These are phyloP conservation scores for Pipistrellus pipistrellus DNA, from an alignment of 2,797 vertebrate species.

Conservation along the genomic window DNA sequence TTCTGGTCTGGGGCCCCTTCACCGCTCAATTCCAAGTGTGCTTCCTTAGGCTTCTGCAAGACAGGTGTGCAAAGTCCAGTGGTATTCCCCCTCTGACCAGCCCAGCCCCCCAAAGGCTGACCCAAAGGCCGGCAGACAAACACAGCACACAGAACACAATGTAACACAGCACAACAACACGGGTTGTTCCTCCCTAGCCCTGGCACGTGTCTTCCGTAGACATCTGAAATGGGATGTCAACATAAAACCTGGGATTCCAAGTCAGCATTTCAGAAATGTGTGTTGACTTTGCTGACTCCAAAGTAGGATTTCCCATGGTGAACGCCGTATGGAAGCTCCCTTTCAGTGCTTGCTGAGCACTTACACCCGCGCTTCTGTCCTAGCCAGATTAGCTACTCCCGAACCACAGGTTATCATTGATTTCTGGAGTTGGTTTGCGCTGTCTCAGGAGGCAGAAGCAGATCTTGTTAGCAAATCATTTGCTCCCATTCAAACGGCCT, in stretches of 20 bases:
- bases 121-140: neutral
- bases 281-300: neutral
- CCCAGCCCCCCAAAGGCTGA: neutral
- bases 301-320: neutral
- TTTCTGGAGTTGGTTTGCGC: neutral
- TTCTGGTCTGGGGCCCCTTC: constrained; percentile 75
- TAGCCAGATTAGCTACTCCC: neutral
- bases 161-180: no score
- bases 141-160: neutral
- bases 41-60: constrained; percentile 84
- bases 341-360: neutral
- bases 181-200: neutral
- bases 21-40: constrained; percentile 76
- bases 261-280: neutral
- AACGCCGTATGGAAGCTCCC: neutral
- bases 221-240: neutral
- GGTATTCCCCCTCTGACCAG: neutral
- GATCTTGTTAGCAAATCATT: constrained; percentile 5
- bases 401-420: neutral
- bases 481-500: constrained; percentile 10
- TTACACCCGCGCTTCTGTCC: neutral
- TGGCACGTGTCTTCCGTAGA: neutral
- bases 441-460: constrained; percentile 37
- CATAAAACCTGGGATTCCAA: neutral
- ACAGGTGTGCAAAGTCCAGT: constrained; percentile 45